phyloP scores from a whole-genome alignment of 1,140 invertebrate species.

The roundworm (Caenorhabditis elegans) region WBcel235 BX284606.5:10064001-10064500 shows the following conservation, averaged over 20 bases:
- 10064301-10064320: background rate
- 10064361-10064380: background rate
- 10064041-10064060: conserved; percentile 38
- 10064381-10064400: too few relatives aligned
- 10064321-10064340: background rate
- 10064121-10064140: conserved; percentile 34
- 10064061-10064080: conserved; percentile 19
- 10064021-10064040: too few relatives aligned
- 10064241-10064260: background rate
- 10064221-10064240: background rate
- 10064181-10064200: conserved; percentile 32
- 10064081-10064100: conserved; percentile 21
- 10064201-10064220: background rate
- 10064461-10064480: background rate
- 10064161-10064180: conserved; percentile 41
- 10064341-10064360: background rate
- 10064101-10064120: conserved; percentile 29
- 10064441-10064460: background rate
- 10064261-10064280: background rate
- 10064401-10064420: background rate
- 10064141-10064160: conserved; percentile 28
- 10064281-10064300: background rate
- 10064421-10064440: background rate
- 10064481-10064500: background rate
- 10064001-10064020: too few relatives aligned